Percentiles rank a stretch among this genome's conserved stretches.
These are phyloP conservation scores for Oncorhynchus gorbuscha DNA, from an alignment of 2,113 vertebrate genomes.

Conservation along the genomic window DNA sequence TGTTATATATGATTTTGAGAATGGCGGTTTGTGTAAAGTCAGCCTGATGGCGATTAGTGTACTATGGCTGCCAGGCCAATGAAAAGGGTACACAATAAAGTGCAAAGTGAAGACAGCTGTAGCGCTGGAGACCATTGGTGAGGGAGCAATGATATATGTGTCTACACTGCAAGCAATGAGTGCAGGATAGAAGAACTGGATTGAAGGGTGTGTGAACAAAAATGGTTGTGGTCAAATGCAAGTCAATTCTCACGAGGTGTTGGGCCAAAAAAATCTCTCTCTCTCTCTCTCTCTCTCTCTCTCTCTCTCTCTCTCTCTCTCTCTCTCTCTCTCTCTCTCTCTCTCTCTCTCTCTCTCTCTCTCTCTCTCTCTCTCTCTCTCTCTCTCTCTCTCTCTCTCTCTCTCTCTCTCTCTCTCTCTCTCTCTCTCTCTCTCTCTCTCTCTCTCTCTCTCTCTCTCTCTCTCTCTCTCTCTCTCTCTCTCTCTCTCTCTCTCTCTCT, in stretches of 20 bases:
- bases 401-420: too few relatives aligned
- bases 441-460: too few relatives aligned
- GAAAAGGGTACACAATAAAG: slow-evolving; percentile 51
- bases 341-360: too few relatives aligned
- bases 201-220: background rate
- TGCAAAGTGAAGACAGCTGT: slow-evolving; percentile 67
- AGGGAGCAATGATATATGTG: slow-evolving; percentile 13
- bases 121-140: slow-evolving; percentile 22
- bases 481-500: too few relatives aligned
- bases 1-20: slow-evolving; percentile 52
- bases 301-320: too few relatives aligned
- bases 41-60: slow-evolving; percentile 28
- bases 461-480: too few relatives aligned
- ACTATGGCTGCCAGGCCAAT: slow-evolving; percentile 57
- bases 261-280: background rate
- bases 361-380: too few relatives aligned
- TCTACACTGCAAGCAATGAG: slow-evolving; percentile 19
- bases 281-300: too few relatives aligned
- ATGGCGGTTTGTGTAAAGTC: slow-evolving; percentile 40
- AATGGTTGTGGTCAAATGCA: background rate
- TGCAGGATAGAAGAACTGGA: background rate
- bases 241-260: background rate
- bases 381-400: too few relatives aligned
- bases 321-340: too few relatives aligned
- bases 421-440: too few relatives aligned